These are phyloP conservation scores for Euschistus heros DNA, from an alignment of 1,140 invertebrate genomes.

Conservation along the genomic window DNA sequence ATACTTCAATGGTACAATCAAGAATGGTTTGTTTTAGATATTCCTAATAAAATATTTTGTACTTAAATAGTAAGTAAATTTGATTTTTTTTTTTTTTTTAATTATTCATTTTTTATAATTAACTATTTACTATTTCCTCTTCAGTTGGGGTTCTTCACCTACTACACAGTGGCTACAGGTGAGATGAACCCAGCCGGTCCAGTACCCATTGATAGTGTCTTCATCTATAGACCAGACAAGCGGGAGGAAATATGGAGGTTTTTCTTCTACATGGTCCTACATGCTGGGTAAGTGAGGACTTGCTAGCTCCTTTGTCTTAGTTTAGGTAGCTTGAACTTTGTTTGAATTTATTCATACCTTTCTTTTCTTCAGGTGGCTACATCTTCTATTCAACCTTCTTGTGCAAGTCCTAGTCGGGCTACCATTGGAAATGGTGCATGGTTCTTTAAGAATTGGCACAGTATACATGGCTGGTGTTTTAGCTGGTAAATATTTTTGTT, in stretches of 20 bases:
- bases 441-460: conserved; percentile 72
- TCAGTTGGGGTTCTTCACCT: conserved; percentile 84
- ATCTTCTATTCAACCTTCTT: conserved; percentile 86
- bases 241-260: conserved; percentile 87
- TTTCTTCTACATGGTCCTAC: conserved; percentile 87
- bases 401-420: conserved; percentile 85
- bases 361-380: conserved; percentile 69
- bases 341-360: neutral
- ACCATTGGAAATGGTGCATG: conserved; percentile 95
- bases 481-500: conserved; percentile 50
- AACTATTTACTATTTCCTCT: conserved; percentile 38
- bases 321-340: neutral
- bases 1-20: too few species aligned
- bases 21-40: too few species aligned
- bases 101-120: too few species aligned
- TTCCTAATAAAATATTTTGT: too few species aligned
- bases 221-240: conserved; percentile 88
- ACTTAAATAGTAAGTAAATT: too few species aligned
- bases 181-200: conserved; percentile 77
- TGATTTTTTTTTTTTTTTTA: too few species aligned
- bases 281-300: conserved; percentile 63
- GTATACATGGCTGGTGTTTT: conserved; percentile 91
- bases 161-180: conserved; percentile 72
- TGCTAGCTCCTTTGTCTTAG: too few species aligned
- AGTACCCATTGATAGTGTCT: conserved; percentile 82